Evolutionary conservation across 1,140 invertebrate species (phyloP).

Genomic region (Drosophila takahashii): DNA sequence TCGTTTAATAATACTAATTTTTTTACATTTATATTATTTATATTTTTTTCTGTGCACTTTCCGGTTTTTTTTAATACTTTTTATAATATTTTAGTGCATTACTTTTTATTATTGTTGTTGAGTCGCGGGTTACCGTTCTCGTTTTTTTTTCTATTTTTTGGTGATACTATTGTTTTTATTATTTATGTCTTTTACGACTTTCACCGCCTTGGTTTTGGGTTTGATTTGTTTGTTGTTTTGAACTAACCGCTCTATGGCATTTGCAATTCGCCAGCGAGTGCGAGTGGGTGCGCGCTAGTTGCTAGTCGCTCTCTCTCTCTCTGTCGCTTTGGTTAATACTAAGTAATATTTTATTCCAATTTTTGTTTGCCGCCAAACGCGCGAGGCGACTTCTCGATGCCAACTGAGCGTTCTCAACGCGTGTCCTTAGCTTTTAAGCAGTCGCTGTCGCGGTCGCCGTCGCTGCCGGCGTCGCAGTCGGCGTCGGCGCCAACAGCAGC

Average conservation of each 20-base stretch:
- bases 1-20: no score
- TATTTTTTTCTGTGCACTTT: conserved; percentile 1
- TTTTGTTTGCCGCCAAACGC: conserved; percentile 54
- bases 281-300: not conserved
- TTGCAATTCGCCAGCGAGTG: conserved; percentile 14
- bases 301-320: conserved; percentile 12
- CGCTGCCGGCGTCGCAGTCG: conserved; percentile 31
- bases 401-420: conserved; percentile 67
- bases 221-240: conserved; percentile 19
- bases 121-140: conserved; percentile 5
- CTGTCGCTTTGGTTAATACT: not conserved
- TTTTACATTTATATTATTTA: no score
- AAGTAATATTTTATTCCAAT: not conserved
- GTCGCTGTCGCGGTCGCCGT: conserved; percentile 11
- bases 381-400: conserved; percentile 69
- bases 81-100: conserved; percentile 28
- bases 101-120: conserved; percentile 32
- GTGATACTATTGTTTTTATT: conserved; percentile 13
- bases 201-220: conserved; percentile 24
- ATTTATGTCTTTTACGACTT: conserved; percentile 33
- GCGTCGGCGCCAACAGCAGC: conserved; percentile 35
- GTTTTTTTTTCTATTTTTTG: conserved; percentile 9
- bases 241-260: conserved; percentile 14
- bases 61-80: not conserved
- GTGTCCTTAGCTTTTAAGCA: conserved; percentile 81